These are phyloP conservation scores for Hydractinia echinata DNA, from an alignment of 30 jellyfish, hydroid and myxozoan genomes.

Conservation along the genomic window DNA sequence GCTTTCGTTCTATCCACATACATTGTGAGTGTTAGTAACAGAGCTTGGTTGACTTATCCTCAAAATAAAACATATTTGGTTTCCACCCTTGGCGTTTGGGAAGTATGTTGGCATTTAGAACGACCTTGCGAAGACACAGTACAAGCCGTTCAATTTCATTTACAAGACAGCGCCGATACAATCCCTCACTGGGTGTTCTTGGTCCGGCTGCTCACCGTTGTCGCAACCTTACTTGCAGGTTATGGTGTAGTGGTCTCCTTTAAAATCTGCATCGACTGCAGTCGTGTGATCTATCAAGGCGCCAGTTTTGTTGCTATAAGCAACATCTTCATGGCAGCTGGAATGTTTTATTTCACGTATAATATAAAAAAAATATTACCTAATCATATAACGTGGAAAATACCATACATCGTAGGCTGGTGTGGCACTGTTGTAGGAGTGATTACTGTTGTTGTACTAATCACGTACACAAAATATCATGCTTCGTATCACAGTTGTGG, in stretches of 20 bases:
- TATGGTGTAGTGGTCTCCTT: background rate
- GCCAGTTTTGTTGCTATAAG: background rate
- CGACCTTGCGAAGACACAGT: constrained; percentile 5
- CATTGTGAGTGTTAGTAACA: no score
- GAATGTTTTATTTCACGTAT: constrained; percentile 4
- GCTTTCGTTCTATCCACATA: no score
- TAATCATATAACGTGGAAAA: background rate
- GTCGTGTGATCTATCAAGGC: background rate
- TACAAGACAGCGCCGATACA: background rate
- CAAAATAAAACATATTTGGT: no score
- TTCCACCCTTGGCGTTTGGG: background rate
- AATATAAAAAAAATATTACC: background rate
- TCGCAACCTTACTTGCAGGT: background rate
- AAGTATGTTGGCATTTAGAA: background rate
- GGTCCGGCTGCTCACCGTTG: background rate
- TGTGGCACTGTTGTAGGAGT: background rate
- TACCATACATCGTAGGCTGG: background rate
- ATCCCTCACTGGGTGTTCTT: constrained; percentile 14
- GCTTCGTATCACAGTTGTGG: no score
- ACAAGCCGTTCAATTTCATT: constrained; percentile 5
- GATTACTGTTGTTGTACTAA: background rate
- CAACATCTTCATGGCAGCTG: background rate
- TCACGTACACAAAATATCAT: no score
- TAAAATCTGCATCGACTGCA: background rate
- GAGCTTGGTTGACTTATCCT: no score